These are phyloP conservation scores for Lepus timidus DNA, from an alignment of 2,113 vertebrate genomes.

Conservation along the genomic window DNA sequence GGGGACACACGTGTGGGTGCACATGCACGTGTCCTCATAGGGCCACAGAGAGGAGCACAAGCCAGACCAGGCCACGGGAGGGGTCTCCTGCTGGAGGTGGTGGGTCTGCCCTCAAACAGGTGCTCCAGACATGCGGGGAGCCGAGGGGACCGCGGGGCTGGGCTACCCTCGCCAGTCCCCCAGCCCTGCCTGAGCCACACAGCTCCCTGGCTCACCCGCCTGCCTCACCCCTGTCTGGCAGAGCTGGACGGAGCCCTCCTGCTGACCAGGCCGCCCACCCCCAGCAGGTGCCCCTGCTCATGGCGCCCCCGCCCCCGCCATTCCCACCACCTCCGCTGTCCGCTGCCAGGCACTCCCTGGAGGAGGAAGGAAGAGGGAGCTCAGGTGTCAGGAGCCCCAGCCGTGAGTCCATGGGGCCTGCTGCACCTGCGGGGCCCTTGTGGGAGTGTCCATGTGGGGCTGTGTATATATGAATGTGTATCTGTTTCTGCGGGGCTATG, in stretches of 20 bases:
- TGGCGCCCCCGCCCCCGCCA: slow-evolving; percentile 54
- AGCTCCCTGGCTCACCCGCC: background rate
- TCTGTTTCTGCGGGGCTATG: background rate
- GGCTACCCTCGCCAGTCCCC: background rate
- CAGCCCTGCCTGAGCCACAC: background rate
- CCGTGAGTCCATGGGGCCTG: background rate
- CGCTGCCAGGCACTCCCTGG: background rate
- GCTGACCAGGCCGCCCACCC: background rate
- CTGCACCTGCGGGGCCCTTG: background rate
- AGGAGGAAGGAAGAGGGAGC: background rate
- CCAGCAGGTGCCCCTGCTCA: slow-evolving; percentile 70
- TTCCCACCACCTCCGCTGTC: slow-evolving; percentile 71
- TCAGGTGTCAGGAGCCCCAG: background rate
- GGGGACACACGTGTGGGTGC: background rate
- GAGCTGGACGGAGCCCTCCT: background rate
- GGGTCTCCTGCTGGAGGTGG: too few species aligned
- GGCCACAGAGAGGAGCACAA: background rate
- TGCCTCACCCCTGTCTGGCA: fast-evolving
- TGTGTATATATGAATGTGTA: background rate
- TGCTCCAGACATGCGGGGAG: background rate
- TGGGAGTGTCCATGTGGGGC: background rate
- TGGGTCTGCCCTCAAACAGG: background rate
- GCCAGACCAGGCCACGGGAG: background rate
- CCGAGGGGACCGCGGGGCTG: too few species aligned
- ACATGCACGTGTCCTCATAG: fast-evolving